Conservation (phyloP, 2,888 invertebrate genomes). For the Amblyjoppa proteus region DNA sequence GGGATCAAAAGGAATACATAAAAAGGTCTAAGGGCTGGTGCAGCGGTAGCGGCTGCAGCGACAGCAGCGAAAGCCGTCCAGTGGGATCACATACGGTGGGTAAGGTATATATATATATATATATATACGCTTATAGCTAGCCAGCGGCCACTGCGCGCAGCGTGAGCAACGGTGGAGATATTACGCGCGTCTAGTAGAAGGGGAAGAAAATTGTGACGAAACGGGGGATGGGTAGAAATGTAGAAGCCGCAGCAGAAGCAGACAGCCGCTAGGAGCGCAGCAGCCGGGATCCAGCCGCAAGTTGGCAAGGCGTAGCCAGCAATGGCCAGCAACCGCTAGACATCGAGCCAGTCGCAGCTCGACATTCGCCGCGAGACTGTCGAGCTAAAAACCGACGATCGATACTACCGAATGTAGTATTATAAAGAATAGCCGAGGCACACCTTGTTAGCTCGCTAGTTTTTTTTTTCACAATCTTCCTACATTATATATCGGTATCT, state of each 20-base stretch:
- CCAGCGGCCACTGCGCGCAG: constrained; percentile 27
- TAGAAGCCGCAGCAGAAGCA: constrained; percentile 63
- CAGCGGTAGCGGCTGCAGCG: constrained; percentile 43
- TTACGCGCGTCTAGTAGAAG: constrained; percentile 24
- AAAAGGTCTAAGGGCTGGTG: constrained; percentile 51
- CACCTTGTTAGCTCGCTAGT: constrained; percentile 53
- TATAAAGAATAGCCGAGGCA: constrained; percentile 63
- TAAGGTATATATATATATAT: constrained; percentile 28
- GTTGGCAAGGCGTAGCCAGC: constrained; percentile 69
- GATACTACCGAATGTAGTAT: constrained; percentile 54
- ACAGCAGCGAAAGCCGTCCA: constrained; percentile 62
- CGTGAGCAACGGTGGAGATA: constrained; percentile 5
- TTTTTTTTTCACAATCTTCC: not conserved
- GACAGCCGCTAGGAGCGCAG: constrained; percentile 61
- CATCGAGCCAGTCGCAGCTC: constrained; percentile 70
- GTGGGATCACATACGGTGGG: constrained; percentile 65
- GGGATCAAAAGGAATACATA: constrained; percentile 53
- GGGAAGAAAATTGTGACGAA: constrained; percentile 63
- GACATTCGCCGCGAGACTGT: constrained; percentile 71
- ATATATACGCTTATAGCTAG: constrained; percentile 7
- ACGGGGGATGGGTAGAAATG: constrained; percentile 56
- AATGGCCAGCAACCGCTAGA: constrained; percentile 63
- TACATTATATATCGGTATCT: not conserved
- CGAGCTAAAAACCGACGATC: constrained; percentile 61
- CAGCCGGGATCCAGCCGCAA: constrained; percentile 65